A percentile compares a stretch with the other conserved stretches of the same genome.
Conservation (phyloP, 2,888 invertebrate genomes). For the Ornithoptera alexandrae region DNA sequence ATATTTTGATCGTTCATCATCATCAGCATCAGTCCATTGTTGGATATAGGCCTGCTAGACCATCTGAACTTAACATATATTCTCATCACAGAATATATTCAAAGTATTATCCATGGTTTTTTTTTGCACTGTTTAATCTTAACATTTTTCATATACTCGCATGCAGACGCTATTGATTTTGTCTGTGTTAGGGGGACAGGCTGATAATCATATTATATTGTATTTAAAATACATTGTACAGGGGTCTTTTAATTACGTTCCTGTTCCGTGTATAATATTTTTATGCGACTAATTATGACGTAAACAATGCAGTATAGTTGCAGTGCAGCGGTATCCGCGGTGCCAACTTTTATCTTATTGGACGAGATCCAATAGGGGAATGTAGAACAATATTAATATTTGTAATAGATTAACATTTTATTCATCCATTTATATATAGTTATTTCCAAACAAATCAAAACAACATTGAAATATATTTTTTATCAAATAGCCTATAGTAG, state of each 20-base stretch:
- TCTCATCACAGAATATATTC: background rate
- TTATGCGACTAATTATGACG: conserved; percentile 11
- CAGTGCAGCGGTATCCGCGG: background rate
- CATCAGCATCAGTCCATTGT: too few species aligned
- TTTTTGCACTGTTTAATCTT: conserved; percentile 41
- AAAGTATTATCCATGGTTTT: conserved; percentile 24
- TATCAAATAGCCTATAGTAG: too few species aligned
- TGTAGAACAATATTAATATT: background rate
- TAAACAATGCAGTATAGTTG: conserved; percentile 7
- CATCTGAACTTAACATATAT: too few species aligned
- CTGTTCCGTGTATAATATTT: conserved; percentile 13
- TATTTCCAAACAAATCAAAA: too few species aligned
- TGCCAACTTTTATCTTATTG: conserved; percentile 6
- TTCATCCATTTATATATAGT: too few species aligned
- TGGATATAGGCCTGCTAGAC: too few species aligned
- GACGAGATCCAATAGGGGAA: background rate
- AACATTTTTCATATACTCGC: conserved; percentile 61
- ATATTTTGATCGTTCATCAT: too few species aligned
- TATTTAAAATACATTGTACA: conserved; percentile 69
- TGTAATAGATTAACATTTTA: background rate
- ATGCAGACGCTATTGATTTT: conserved; percentile 78
- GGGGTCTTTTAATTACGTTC: conserved; percentile 42
- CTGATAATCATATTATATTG: conserved; percentile 75
- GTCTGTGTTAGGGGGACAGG: conserved; percentile 78
- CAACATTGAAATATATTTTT: too few species aligned